phyloP scores from a whole-genome alignment of 1,140 invertebrate genomes.

The Philaenus spumarius region DNA sequence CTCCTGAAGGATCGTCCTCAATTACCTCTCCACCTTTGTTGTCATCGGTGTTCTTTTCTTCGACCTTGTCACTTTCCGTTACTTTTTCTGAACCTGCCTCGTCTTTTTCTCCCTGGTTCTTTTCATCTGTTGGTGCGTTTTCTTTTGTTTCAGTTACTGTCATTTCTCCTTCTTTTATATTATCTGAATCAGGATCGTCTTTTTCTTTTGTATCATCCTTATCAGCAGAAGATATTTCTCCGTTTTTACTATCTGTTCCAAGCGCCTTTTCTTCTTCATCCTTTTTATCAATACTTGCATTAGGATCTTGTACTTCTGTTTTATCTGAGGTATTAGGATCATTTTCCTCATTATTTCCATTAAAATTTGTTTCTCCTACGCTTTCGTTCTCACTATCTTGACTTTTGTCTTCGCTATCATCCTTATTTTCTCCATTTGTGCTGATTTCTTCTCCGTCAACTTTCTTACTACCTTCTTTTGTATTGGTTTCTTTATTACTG shows the following conservation, averaged over 20 bases:
- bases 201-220: no score
- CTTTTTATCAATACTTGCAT: no score
- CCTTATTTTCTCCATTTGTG: neutral
- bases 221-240: no score
- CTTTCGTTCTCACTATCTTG: neutral
- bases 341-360: no score
- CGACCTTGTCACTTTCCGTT: neutral
- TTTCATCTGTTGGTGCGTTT: neutral
- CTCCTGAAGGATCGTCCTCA: no score
- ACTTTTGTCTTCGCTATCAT: neutral
- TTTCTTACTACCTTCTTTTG: neutral
- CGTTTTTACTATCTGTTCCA: no score
- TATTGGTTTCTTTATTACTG: neutral
- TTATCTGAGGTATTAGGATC: no score
- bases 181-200: neutral
- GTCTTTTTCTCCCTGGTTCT: neutral
- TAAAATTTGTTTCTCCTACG: neutral
- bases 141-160: neutral
- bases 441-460: neutral
- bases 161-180: neutral
- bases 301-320: no score
- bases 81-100: neutral
- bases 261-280: no score
- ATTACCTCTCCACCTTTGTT: no score
- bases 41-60: neutral